Evolutionary conservation across 2,113 vertebrate genomes (phyloP), one percentile per base, ranked within the genome.

Genomic region (Gnathonemus longibarbis): DNA sequence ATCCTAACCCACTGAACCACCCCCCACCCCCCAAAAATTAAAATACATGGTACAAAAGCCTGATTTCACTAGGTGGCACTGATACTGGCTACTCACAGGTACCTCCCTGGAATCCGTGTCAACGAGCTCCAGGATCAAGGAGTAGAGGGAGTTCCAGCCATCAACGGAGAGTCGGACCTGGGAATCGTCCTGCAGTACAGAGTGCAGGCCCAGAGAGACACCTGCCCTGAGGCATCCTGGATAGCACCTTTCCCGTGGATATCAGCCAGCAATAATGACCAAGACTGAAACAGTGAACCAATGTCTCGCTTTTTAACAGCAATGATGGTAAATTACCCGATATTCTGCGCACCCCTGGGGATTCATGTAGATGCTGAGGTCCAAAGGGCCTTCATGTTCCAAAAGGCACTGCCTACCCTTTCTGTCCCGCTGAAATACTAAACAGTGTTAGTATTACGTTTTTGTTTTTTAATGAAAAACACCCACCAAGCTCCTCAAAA

Each of bases 171-270:
- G 96, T 83, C 97, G 95, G 88, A 98, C 97, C 90, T 97, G 97
- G 92, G 97, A 97, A 87, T 99, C 97, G 91, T 99, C 98, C 95
- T 99, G 94, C 91, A 98, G 94, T 97, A 98, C 97, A 46, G 96
- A 93, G 74, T 95, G 96, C 56, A 98, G 96, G 92, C 97, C 97
- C 90, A 98, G 96, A 91, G 95, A 94, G 62, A 95, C 95, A 90
- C 96, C 96, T 0, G 96, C 95, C 35, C 96, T 96, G 88, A 95
- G 97, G 90, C 99, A 96, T 93, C 98, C 98, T 99, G 95, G 53
- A 42, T 17, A 39, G 13, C 15, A 15, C 49, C 13, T 15, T 13
- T 50, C 49, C 49, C 49, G 13, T 50, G 10, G 27, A 45, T 21
- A 15, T 15, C 21, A 21, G 24, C n/a, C 56, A 62, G 21, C 56